Base-by-base conservation (phyloP, 2,113 vertebrate genomes). In the Alethe diademata region DNA sequence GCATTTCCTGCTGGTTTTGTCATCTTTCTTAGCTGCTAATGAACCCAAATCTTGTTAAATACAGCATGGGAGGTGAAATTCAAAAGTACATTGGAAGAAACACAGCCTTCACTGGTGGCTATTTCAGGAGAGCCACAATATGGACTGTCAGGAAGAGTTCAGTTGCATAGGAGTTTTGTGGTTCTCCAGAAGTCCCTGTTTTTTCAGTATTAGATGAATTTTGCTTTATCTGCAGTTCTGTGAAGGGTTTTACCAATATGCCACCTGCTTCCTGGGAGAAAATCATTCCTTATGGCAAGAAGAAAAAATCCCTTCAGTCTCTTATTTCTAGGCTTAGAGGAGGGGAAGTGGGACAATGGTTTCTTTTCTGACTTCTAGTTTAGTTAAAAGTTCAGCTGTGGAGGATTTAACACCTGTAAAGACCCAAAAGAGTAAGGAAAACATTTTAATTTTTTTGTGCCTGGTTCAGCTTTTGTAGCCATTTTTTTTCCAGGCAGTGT, bases 391-490 rank as follows among this genome's bases (percentile, higher is more conserved):
- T 53, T 61, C 23, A 71, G 4, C 36, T 1, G 0, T 23, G 13
- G 38, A 16, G 14, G 5, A 11, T 18, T 86, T 58, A 54, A 36
- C 74, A 47, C 23, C 36, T 73, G 29, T 13, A 2, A 70, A 72
- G 14, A 29, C n/a, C 4, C n/a, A 61, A 29, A 51, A 2, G 3
- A 24, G 6, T 22, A 20, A 14, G 10, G 35, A 73, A 29, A 40
- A 28, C 5, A 42, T 15, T 31, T 51, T 1, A 14, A 0, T 17
- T 31, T 47, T 0, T 25, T 0, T 33, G 8, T 75, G 66, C 56
- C 26, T 40, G 24, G 4, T n/a, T 70, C 42, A 38, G 38, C 23
- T 60, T 35, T 60, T 65, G 5, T 11, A 36, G 7, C 14, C 36
- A 12, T 2, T 57, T 65, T 65, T 74, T 70, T 82, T 11, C 28